phyloP scores from a whole-genome alignment of 2,888 invertebrate species.

The Diarsia brunnea region DNA sequence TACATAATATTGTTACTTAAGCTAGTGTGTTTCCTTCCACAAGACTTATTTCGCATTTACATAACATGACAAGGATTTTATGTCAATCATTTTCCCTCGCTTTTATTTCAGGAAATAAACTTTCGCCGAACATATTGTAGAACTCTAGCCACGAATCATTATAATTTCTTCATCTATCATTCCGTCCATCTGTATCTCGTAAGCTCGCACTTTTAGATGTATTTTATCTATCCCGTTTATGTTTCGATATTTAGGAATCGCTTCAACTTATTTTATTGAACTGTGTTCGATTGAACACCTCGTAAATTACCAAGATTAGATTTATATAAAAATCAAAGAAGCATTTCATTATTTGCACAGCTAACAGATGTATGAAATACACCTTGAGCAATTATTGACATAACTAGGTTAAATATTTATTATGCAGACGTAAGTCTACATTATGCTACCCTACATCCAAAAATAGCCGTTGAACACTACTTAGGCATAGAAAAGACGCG shows the following conservation, averaged over 20 bases:
- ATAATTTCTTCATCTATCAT: constrained; percentile 49
- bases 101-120: constrained; percentile 43
- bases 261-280: constrained; percentile 20
- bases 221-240: constrained; percentile 27
- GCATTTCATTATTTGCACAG: not conserved
- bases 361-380: not conserved
- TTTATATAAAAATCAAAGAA: constrained; percentile 7
- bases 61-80: constrained; percentile 20
- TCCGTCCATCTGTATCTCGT: constrained; percentile 25
- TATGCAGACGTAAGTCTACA: not conserved
- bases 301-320: constrained; percentile 7
- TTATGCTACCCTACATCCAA: constrained; percentile 34
- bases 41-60: constrained; percentile 5
- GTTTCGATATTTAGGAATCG: constrained; percentile 22
- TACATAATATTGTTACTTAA: constrained; percentile 27
- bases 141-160: constrained; percentile 39
- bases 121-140: constrained; percentile 29
- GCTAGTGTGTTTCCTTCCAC: constrained; percentile 24
- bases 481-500: constrained; percentile 64
- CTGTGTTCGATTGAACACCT: constrained; percentile 16
- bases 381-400: constrained; percentile 2
- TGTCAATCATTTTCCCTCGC: constrained; percentile 32
- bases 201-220: constrained; percentile 28
- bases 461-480: constrained; percentile 50
- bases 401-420: not conserved